Percentiles rank a stretch among this genome's conserved stretches.
Evolutionary conservation across 1,140 invertebrate genomes (phyloP).

Genomic region (Temnothorax longispinosus): DNA sequence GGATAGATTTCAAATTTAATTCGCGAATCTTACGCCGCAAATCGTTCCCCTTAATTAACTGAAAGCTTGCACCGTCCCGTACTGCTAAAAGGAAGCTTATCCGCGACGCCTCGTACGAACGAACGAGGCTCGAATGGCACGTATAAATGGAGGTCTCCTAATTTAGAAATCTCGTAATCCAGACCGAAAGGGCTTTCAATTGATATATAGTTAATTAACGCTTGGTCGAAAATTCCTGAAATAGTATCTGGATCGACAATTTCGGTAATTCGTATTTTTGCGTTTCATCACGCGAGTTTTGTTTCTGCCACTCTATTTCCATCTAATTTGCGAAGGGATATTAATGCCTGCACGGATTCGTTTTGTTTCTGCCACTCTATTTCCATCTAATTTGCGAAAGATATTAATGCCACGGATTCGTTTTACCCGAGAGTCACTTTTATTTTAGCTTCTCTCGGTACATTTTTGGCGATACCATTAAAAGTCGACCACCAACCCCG

Average conservation of each 20-base stretch:
- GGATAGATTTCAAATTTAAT: background rate
- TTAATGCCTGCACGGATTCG: background rate
- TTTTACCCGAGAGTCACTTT: background rate
- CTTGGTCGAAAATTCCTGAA: background rate
- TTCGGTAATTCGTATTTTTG: background rate
- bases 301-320: background rate
- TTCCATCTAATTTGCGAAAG: background rate
- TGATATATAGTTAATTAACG: background rate
- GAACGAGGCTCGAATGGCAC: background rate
- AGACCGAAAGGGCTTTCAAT: background rate
- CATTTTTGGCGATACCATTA: background rate
- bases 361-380: background rate
- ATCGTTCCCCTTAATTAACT: slow-evolving; percentile 29
- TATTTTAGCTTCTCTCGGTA: background rate
- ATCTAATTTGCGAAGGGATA: background rate
- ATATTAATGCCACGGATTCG: background rate
- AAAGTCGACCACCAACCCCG: background rate
- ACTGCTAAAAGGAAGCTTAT: slow-evolving; percentile 20
- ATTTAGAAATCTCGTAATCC: slow-evolving; percentile 3
- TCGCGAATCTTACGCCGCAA: background rate
- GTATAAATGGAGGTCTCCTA: slow-evolving; percentile 21
- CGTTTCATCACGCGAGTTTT: background rate
- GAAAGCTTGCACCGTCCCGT: slow-evolving; percentile 26
- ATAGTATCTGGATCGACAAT: background rate
- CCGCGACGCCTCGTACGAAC: background rate